Evolutionary conservation across 1,140 invertebrate genomes (phyloP), one percentile per base, ranked within the genome.

Genomic region (Hyles vespertilio): DNA sequence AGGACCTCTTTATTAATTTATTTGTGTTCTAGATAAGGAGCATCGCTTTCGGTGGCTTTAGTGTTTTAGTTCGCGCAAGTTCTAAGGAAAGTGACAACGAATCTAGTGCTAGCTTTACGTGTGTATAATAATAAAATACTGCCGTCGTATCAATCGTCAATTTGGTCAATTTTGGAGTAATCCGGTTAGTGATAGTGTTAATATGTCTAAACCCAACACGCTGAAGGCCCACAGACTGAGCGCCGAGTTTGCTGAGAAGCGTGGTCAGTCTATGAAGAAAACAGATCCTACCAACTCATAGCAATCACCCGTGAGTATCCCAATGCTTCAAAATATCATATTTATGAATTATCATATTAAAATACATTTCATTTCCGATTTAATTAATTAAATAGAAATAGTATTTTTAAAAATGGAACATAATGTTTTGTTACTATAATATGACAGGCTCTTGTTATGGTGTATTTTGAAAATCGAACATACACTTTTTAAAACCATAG

Each of bases 151-250:
- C 51, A 59, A 56, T 22, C 51, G 70, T 69, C 59, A 62, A 56
- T 67, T 59, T 61, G 47, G 67, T 70, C 63, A 58, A 65, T 68
- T 72, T 63, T 46, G 11, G 4, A 48, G 32, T 56, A 56, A 54
- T 61, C 56, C 51, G 63, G 53, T 67, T 61, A 63, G 71, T 77
- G 63, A 67, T 67, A 70, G 72, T 70, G 68, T 70, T 69, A 77
- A 72, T 71, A 88, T 88, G 84, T 87, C 84, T 66, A 88, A 88
- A 63, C 81, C 84, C 5, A 86, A 84, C 58, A 86, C 83, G 10
- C 58, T 88, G 73, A 88, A 88, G 66, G 85, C 85, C 11, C 85
- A 88, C 51, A 80, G 82, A 72, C 71, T 88, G 66, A 88, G 85
- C 72, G 84, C 84, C 0, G 85, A 88, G 58, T 86, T 84, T 52